Conservation (phyloP, 2,888 invertebrate species). For the Hartigia nigra region DNA sequence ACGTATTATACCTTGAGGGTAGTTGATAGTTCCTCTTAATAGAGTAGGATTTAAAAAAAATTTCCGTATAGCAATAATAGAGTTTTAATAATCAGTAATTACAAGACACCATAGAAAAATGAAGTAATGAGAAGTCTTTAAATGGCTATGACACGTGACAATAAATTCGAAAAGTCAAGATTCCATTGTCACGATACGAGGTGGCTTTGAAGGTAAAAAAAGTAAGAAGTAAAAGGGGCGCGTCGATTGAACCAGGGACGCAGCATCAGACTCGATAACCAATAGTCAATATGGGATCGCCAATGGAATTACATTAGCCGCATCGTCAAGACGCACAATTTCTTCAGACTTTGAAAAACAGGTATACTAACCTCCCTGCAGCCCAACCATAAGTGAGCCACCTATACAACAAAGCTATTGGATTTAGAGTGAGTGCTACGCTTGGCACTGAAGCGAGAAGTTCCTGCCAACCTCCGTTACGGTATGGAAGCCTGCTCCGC, state of each 20-base stretch:
- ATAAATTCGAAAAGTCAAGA: too few species aligned
- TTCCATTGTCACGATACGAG: too few species aligned
- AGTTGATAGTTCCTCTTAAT: too few species aligned
- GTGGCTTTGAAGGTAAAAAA: neutral
- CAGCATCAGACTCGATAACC: conserved; percentile 25
- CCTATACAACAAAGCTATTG: neutral
- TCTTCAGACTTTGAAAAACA: neutral
- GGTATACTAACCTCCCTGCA: neutral
- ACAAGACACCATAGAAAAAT: too few species aligned
- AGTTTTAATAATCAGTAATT: too few species aligned
- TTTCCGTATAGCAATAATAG: too few species aligned
- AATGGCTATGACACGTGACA: too few species aligned
- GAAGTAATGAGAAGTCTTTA: too few species aligned
- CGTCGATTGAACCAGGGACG: conserved; percentile 35
- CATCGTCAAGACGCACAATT: neutral
- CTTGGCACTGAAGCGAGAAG: conserved; percentile 26
- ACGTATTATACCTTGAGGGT: too few species aligned
- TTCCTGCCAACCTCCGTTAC: conserved; percentile 48
- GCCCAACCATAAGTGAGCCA: neutral
- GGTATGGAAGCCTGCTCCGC: conserved; percentile 52
- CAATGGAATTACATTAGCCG: too few species aligned
- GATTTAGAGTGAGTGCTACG: conserved; percentile 1
- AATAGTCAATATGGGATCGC: neutral
- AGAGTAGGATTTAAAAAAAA: too few species aligned
- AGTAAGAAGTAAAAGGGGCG: conserved; percentile 15